Conservation (phyloP, 2,113 vertebrate species). For the Siphamia tubifer region DNA sequence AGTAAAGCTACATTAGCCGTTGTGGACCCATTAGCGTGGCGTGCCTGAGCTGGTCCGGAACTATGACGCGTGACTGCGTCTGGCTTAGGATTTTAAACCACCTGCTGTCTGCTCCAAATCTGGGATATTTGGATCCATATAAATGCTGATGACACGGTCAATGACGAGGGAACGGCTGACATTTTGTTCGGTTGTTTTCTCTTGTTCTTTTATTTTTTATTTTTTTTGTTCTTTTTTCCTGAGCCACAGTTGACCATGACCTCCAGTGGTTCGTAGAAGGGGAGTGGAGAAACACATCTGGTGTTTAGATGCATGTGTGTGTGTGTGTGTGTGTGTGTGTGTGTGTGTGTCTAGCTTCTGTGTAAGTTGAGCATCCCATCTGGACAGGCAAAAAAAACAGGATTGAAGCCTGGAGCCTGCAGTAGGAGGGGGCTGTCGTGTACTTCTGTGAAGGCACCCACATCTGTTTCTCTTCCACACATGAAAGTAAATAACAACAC, state of each 20-base stretch:
- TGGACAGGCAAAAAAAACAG: constrained; percentile 30
- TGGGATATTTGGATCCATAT: constrained; percentile 16
- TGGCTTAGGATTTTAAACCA: constrained; percentile 54
- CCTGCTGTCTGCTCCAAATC: constrained; percentile 55
- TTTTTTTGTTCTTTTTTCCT: neutral
- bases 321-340: constrained; percentile 20
- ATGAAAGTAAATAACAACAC: constrained; percentile 32
- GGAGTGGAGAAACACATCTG: constrained; percentile 59
- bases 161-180: neutral
- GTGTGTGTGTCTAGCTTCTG: constrained; percentile 25
- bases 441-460: constrained; percentile 25
- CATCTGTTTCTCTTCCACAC: constrained; percentile 38
- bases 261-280: constrained; percentile 35
- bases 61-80: constrained; percentile 28
- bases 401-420: constrained; percentile 32
- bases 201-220: constrained; percentile 12
- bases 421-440: constrained; percentile 7
- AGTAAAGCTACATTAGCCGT: neutral
- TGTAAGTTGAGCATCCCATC: constrained; percentile 63
- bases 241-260: constrained; percentile 51
- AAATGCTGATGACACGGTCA: constrained; percentile 17
- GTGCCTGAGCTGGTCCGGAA: constrained; percentile 26
- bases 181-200: constrained; percentile 1
- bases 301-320: constrained; percentile 21
- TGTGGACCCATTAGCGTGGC: constrained; percentile 12